Evolutionary conservation across 2,888 invertebrate species (phyloP), one percentile per base, ranked within the genome.

Genomic region (Pterostichus niger): DNA sequence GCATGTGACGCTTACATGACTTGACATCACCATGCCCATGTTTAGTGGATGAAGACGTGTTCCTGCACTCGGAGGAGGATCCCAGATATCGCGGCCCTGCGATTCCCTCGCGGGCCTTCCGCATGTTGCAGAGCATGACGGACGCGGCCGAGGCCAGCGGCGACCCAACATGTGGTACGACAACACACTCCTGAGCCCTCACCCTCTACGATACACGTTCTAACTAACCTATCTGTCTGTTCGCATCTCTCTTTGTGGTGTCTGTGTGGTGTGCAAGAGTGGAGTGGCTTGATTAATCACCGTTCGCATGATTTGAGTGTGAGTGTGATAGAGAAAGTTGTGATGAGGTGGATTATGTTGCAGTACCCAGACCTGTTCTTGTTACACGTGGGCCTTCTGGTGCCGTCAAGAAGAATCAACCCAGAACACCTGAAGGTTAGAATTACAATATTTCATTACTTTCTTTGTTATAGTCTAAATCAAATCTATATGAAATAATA

Each of bases 91-190:
- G 92, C 83, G 93, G 93, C 59, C 90, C 92, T 44, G 91, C 92
- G 84, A 94, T 94, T 87, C 94, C 94, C 11, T 94, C 94, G 64
- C 92, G 93, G 87, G 93, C 94, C 85, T 95, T 94, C 89, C 91
- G 93, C 87, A 92, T 92, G 86, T 91, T 95, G 85, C 94, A 94
- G 89, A 92, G 91, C 85, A 93, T 94, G 92, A 93, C 93, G 35
- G 92, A 92, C 73, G 89, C 88, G 80, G 88, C 84, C 33, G 88
- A 89, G 85, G 90, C 88, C 46, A 89, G 89, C 80, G 85, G 87
- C 86, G 85, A 88, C 86, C 85, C 89, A 86, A 84, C 88, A 75
- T 86, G 86, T 83, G 86, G 87, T 87, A 87, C 85, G 86, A 11
- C 46, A 44, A 17, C 17, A 54, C 17, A 17, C 4, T 13, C 54